Conservation (phyloP, 2,797 vertebrate species). For the Melopsittacus undulatus region DNA sequence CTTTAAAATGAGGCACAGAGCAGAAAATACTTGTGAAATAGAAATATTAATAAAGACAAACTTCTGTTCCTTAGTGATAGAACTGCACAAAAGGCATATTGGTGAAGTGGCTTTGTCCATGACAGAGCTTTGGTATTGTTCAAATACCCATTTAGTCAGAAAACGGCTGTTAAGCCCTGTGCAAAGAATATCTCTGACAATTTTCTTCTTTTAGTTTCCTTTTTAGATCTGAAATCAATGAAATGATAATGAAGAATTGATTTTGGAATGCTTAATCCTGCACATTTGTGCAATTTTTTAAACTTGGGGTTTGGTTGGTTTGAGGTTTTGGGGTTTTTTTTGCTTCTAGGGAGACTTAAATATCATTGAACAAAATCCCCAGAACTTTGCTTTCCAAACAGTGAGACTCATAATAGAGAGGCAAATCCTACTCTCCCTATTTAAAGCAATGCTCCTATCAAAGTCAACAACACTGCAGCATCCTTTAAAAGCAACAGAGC, state of each 20-base stretch:
- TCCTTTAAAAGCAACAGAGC: slow-evolving; percentile 28
- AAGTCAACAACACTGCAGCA: background rate
- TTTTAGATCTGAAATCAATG: slow-evolving; percentile 46
- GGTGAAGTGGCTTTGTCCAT: background rate
- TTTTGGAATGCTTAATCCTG: slow-evolving; percentile 5
- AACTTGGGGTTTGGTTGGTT: background rate
- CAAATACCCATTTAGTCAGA: background rate
- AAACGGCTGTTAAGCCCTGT: background rate
- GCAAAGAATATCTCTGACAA: background rate
- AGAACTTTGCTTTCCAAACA: slow-evolving; percentile 17
- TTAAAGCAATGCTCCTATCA: background rate
- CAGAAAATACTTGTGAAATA: background rate
- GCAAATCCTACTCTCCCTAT: background rate
- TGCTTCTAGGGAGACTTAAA: background rate
- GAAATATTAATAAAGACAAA: background rate
- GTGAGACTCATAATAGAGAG: background rate
- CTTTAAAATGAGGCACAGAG: background rate
- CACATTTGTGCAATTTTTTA: background rate
- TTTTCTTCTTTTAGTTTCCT: background rate
- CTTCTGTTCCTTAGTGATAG: background rate
- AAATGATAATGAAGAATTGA: slow-evolving; percentile 47
- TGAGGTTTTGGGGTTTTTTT: background rate
- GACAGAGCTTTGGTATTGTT: background rate
- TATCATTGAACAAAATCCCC: slow-evolving; percentile 28
- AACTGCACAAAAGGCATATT: background rate